Conservation (phyloP, 2,888 invertebrate genomes). For the Diadegma fenestrale region DNA sequence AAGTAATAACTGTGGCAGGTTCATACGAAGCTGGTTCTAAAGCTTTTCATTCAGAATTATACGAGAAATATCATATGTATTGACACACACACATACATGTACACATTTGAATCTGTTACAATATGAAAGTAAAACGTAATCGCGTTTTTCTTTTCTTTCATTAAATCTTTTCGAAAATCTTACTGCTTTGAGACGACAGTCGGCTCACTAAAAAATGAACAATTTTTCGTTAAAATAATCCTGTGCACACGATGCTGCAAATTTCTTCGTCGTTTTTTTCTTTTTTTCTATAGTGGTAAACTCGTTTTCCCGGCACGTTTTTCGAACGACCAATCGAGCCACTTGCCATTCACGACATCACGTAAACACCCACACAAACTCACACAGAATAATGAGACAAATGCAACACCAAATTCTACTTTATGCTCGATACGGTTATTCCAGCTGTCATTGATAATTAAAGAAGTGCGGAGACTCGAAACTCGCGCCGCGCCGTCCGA, state of each 20-base stretch:
- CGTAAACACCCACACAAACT: slow-evolving; percentile 2
- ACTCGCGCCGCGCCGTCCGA: slow-evolving; percentile 75
- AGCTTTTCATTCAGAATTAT: slow-evolving; percentile 45
- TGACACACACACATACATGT: background rate
- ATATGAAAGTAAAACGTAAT: background rate
- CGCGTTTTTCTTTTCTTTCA: background rate
- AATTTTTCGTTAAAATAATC: slow-evolving; percentile 52
- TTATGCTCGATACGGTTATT: background rate
- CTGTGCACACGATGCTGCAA: slow-evolving; percentile 48
- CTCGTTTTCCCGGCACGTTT: slow-evolving; percentile 14
- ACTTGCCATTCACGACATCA: slow-evolving; percentile 21
- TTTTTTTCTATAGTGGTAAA: background rate
- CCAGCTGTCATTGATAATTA: slow-evolving; percentile 11
- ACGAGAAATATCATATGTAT: slow-evolving; percentile 19
- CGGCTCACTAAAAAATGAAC: background rate
- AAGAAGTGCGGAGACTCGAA: slow-evolving; percentile 62
- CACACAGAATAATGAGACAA: slow-evolving; percentile 7
- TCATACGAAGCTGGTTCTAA: slow-evolving; percentile 56
- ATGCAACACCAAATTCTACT: background rate
- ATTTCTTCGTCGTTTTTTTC: background rate
- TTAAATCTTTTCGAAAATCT: slow-evolving; percentile 40
- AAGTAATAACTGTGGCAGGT: slow-evolving; percentile 40
- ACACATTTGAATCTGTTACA: background rate
- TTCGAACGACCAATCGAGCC: background rate
- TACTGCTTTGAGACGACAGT: slow-evolving; percentile 37